These are phyloP conservation scores for Muraenolepis orangiensis DNA, from an alignment of 2,797 vertebrate species.

Conservation along the genomic window DNA sequence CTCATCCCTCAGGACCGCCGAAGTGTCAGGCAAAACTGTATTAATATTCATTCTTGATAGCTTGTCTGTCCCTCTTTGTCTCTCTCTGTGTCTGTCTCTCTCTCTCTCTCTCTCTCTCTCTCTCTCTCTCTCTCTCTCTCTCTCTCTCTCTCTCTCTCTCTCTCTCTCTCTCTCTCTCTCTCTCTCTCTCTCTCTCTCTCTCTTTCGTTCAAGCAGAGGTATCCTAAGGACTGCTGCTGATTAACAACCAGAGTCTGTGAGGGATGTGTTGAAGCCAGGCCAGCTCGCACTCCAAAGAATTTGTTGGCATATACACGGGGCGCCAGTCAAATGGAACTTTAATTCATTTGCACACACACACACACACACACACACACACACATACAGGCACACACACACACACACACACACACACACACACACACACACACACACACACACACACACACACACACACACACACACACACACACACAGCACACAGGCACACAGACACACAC, in stretches of 20 bases:
- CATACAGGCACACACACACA: slow-evolving; percentile 52
- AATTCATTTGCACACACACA: slow-evolving; percentile 62
- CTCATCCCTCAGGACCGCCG: slow-evolving; percentile 60
- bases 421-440: slow-evolving; percentile 57
- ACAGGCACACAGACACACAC: slow-evolving; percentile 59
- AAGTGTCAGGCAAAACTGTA: slow-evolving; percentile 58
- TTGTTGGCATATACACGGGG: slow-evolving; percentile 74
- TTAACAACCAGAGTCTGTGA: slow-evolving; percentile 66
- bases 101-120: background rate
- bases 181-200: slow-evolving; percentile 23
- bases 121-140: background rate
- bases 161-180: slow-evolving; percentile 10
- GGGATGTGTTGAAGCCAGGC: slow-evolving; percentile 64
- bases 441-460: slow-evolving; percentile 59
- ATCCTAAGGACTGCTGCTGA: slow-evolving; percentile 58
- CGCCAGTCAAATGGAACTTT: slow-evolving; percentile 73
- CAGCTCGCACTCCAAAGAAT: slow-evolving; percentile 70
- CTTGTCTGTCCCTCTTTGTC: background rate
- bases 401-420: slow-evolving; percentile 50
- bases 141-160: slow-evolving; percentile 8
- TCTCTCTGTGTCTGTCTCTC: background rate
- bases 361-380: slow-evolving; percentile 59
- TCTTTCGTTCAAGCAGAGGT: slow-evolving; percentile 47
- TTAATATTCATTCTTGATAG: slow-evolving; percentile 1
- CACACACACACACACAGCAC: slow-evolving; percentile 60